phyloP scores from a whole-genome alignment of 2,797 vertebrate species.

The Lerista edwardsae region DNA sequence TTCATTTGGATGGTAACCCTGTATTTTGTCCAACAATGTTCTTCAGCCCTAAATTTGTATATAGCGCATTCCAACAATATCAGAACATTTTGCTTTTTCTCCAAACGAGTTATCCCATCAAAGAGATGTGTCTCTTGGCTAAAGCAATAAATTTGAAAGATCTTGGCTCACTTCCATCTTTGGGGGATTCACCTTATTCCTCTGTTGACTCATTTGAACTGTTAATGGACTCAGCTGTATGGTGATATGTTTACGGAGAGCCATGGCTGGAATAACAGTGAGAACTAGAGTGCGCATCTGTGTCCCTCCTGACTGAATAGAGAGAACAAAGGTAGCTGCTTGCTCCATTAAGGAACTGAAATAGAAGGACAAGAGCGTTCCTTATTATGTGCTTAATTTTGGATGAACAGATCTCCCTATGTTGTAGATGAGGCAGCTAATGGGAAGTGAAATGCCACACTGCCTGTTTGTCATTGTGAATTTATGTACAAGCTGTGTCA shows the following conservation, averaged over 20 bases:
- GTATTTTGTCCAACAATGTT: too few relatives aligned
- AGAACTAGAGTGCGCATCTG: not conserved
- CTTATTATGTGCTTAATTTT: conserved; percentile 17
- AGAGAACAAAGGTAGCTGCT: not conserved
- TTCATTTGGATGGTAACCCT: not conserved
- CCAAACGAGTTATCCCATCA: not conserved
- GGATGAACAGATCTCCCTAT: not conserved
- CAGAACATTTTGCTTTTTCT: not conserved
- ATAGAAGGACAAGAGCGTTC: not conserved
- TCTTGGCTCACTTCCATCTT: not conserved
- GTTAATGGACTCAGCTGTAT: not conserved
- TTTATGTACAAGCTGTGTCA: not conserved
- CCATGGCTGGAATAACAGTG: too few relatives aligned
- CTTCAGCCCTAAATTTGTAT: not conserved
- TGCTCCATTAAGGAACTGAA: not conserved
- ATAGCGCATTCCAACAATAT: not conserved
- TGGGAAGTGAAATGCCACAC: conserved; percentile 16
- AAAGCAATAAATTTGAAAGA: not conserved
- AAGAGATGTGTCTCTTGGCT: not conserved
- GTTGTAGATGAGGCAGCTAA: not conserved
- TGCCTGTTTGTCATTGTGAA: not conserved
- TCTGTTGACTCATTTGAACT: not conserved
- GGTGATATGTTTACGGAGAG: too few relatives aligned
- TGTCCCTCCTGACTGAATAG: not conserved
- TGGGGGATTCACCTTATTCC: not conserved